Percentiles rank a stretch among this genome's conserved stretches.
Evolutionary conservation across 2,797 vertebrate genomes (phyloP).

Genomic region (Kryptolebias ocellatus): DNA sequence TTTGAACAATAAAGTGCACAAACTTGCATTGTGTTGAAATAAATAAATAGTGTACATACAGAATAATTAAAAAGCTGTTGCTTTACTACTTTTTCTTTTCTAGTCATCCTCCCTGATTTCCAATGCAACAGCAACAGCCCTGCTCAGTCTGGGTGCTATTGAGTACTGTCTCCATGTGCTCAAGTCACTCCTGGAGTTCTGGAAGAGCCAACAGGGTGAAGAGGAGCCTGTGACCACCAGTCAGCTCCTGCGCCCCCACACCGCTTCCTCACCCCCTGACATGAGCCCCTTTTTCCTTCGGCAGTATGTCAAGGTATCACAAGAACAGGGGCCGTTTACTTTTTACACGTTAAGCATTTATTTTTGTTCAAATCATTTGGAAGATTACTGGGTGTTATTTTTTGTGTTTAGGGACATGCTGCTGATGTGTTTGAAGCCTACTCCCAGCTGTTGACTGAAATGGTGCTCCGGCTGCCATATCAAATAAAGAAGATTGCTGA

Average conservation of each 20-base stretch:
- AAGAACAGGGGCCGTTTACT: background rate
- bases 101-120: conserved; percentile 98
- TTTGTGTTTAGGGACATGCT: conserved; percentile 88
- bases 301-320: conserved; percentile 94
- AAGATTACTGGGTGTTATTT: conserved; percentile 4
- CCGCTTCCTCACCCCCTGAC: conserved; percentile 93
- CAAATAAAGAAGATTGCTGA: conserved; percentile 99
- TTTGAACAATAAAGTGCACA: background rate
- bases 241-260: conserved; percentile 96
- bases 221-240: conserved; percentile 92
- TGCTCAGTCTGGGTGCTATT: conserved; percentile 94
- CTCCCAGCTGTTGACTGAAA: conserved; percentile 97
- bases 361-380: background rate
- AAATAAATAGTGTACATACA: background rate
- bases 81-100: conserved; percentile 20
- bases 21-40: background rate
- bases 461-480: conserved; percentile 96
- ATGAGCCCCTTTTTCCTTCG: conserved; percentile 99
- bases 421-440: conserved; percentile 99
- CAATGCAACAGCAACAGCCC: conserved; percentile 93
- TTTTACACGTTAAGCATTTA: background rate
- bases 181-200: conserved; percentile 95
- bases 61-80: background rate
- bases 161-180: conserved; percentile 98
- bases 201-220: conserved; percentile 96